These are phyloP conservation scores for Magallana angulata DNA, from an alignment of 1,140 invertebrate species.

Conservation along the genomic window DNA sequence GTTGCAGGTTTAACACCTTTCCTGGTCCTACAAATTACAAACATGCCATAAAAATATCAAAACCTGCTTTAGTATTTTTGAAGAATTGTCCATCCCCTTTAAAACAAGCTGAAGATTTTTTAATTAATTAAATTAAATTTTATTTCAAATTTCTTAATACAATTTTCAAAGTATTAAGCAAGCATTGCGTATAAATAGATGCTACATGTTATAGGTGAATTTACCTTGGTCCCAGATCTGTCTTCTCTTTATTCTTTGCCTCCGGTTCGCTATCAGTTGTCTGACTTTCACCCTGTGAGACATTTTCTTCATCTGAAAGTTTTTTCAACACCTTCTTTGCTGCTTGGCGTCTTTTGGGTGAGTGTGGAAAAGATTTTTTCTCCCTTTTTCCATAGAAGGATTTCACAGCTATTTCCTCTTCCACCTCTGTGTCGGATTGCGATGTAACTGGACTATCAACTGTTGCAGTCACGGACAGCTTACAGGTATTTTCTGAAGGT, in stretches of 20 bases:
- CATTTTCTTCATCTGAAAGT: conserved; percentile 38
- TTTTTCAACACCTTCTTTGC: conserved; percentile 41
- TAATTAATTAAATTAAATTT: no score
- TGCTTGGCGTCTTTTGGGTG: conserved; percentile 44
- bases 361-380: conserved; percentile 55
- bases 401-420: conserved; percentile 42
- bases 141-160: no score
- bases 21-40: not conserved
- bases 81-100: no score
- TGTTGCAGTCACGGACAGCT: not conserved
- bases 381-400: conserved; percentile 55
- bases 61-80: no score
- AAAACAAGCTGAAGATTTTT: no score
- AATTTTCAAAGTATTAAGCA: no score
- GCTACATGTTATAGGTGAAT: no score
- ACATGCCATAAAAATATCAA: no score
- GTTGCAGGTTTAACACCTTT: not conserved
- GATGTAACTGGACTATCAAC: not conserved
- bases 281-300: conserved; percentile 28
- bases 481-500: not conserved
- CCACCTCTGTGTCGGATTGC: not conserved
- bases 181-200: no score
- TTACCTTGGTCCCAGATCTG: no score
- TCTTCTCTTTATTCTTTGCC: not conserved
- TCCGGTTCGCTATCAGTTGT: not conserved